Base-by-base conservation (phyloP, 2,113 vertebrate species). In the Sturnira hondurensis region DNA sequence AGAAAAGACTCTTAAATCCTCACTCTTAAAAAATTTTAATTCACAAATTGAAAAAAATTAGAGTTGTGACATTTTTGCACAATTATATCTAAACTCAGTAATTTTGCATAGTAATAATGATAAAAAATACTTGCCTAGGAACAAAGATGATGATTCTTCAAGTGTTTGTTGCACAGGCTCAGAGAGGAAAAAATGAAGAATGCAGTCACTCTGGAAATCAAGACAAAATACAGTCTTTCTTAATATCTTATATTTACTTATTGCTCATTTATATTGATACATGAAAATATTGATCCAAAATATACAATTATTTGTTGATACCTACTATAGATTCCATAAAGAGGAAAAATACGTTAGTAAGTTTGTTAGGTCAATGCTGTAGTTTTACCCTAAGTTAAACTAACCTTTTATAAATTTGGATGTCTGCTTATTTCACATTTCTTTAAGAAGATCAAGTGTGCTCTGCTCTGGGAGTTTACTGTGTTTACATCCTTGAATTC, bases 101-200 rank as follows among this genome's bases (percentile, higher is more conserved):
- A 28, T 22, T 89, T 13, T 26, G 28, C 6, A 52, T 26, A 41
- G 8, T 85, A 85, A 77, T 24, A 67, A 54, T 38, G 54, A 88
- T 38, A 28, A 96, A 92, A 92, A 92, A 28, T 92, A 98, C 98
- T 91, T 98, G 86, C 98, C 97, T 94, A 81, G 43, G 3, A 74
- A 52, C 81, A 97, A 1, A 91, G 93, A 24, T 14, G 90, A 73
- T 61, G 94, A 80, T 61, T 97, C 84, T 92, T 97, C 95, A 83
- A 31, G 12, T 92, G 86, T 65, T 71, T 78, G 67, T 61, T 96
- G 86, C 22, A 95, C 3, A 67, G 98, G 98, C 26, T 99, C 98
- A 36, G 99, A 99, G 84, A 99, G 98, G 93, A 99, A 99, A 97
- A 99, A 98, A 45, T 96, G 98, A 94, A 99, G 98, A 26, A 99